Base-by-base conservation (phyloP, 2,113 vertebrate genomes). In the Actenoides hombroni region DNA sequence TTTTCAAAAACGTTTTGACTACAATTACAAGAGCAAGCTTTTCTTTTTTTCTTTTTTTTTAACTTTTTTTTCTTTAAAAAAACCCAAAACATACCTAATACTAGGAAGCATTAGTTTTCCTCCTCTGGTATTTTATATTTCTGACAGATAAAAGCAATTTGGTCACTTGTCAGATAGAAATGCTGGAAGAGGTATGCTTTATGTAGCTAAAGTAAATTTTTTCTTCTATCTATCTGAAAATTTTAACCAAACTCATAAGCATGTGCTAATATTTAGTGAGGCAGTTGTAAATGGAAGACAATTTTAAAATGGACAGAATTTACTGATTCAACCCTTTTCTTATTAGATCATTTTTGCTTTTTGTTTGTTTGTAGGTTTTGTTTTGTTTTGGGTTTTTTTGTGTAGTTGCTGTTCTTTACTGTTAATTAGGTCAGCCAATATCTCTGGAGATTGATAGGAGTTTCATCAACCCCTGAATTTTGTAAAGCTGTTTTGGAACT, bases 141-240 rank as follows among this genome's bases (percentile, higher is more conserved):
- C 86, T 86, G 28, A 71, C 35, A 81, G 79, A 31, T 48, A 94
- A 81, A 93, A 93, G 60, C 61, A n/a, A 82, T 76, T 95, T 90
- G 70, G 23, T 77, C 81, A 37, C 29, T 35, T 78, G 48, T 86
- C 60, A 39, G 14, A 18, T 31, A 57, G 63, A 70, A 76, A 37
- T 63, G 24, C 46, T 89, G 59, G 33, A 20, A 56, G 76, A 81
- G 2, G 16, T 46, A 64, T 0, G 1, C 16, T 65, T 91, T 11
- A 13, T 71, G 18, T 68, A 61, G 24, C 39, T 73, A 59, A 29
- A 73, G 23, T 68, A 46, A 31, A 42, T 63, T 78, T 83, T 46
- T 4, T 8, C 13, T 83, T 92, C 39, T 61, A 5, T 56, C 57
- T 64, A 8, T 59, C 28, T 56, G 37, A 9, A 70, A 39, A 29